A percentile compares a stretch with the other conserved stretches of the same genome.
Conservation (phyloP, 1,140 invertebrate genomes). For the Drosophila oshimai region DNA sequence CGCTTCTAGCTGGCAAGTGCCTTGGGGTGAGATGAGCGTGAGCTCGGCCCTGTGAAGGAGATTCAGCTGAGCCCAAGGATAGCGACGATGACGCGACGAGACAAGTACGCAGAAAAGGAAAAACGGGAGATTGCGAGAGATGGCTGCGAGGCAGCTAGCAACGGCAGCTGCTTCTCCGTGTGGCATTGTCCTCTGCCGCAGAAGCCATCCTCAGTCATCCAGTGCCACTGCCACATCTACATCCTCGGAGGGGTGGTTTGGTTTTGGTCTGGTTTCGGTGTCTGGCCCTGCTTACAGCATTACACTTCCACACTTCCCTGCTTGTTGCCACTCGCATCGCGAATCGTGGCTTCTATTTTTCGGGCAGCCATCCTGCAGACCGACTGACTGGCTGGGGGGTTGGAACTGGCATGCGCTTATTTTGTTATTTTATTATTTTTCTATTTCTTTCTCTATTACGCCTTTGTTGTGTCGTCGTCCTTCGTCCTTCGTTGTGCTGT, state of each 20-base stretch:
- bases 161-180: constrained; percentile 57
- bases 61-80: constrained; percentile 30
- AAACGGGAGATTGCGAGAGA: constrained; percentile 15
- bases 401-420: constrained; percentile 58
- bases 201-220: constrained; percentile 38
- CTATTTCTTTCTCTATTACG: constrained; percentile 72
- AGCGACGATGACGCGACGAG: constrained; percentile 57
- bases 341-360: constrained; percentile 60
- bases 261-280: constrained; percentile 29
- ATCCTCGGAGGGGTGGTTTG: constrained; percentile 76
- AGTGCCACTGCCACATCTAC: constrained; percentile 7
- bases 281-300: constrained; percentile 67
- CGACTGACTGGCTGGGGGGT: constrained; percentile 42
- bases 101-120: constrained; percentile 64
- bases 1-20: constrained; percentile 7
- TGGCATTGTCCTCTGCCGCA: constrained; percentile 67
- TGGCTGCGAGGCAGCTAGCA: constrained; percentile 70
- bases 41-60: constrained; percentile 37
- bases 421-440: constrained; percentile 78
- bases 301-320: constrained; percentile 37
- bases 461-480: constrained; percentile 42
- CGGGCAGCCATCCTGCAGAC: constrained; percentile 38
- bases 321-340: constrained; percentile 55
- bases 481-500: constrained; percentile 32
- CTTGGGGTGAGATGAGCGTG: constrained; percentile 57